These are phyloP conservation scores for Raillietiella orientalis DNA, from an alignment of 2,888 invertebrate species.

Conservation along the genomic window DNA sequence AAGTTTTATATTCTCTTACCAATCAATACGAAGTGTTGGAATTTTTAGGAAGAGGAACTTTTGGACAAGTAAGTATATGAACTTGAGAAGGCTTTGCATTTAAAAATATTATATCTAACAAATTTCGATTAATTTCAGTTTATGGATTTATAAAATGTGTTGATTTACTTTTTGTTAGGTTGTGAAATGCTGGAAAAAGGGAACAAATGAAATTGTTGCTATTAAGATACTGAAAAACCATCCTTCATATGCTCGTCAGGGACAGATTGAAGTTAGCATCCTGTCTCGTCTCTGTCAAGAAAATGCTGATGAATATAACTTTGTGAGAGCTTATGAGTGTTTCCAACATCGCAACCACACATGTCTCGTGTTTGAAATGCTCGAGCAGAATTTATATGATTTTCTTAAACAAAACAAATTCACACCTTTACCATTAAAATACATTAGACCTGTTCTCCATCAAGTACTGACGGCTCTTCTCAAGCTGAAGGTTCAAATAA, in stretches of 20 bases:
- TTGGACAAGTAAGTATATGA: conserved; percentile 29
- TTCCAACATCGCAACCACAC: conserved; percentile 99
- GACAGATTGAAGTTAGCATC: conserved; percentile 90
- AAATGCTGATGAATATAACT: conserved; percentile 97
- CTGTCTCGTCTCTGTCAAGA: conserved; percentile 73
- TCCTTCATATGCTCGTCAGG: conserved; percentile 97
- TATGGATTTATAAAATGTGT: background rate
- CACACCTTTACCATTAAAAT: conserved; percentile 87
- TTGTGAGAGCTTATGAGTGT: conserved; percentile 97
- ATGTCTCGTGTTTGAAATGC: conserved; percentile 97
- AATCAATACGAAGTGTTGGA: conserved; percentile 90
- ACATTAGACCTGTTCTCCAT: conserved; percentile 92
- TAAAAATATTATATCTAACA: conserved; percentile 1
- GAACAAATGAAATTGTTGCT: conserved; percentile 98
- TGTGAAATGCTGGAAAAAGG: conserved; percentile 99
- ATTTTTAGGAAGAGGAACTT: conserved; percentile 95
- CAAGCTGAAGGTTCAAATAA: conserved; percentile 42
- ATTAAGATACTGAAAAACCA: conserved; percentile 99
- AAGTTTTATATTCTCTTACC: conserved; percentile 80
- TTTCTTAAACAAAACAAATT: conserved; percentile 99
- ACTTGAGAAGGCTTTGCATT: background rate
- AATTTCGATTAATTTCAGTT: conserved; percentile 1
- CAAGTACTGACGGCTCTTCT: conserved; percentile 58
- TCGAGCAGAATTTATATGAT: conserved; percentile 98
- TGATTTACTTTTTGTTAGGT: conserved; percentile 24